A percentile compares a stretch with the other conserved stretches of the same genome.
Evolutionary conservation across 1,140 invertebrate genomes (phyloP).

Genomic region (Drosophila kanapiae): DNA sequence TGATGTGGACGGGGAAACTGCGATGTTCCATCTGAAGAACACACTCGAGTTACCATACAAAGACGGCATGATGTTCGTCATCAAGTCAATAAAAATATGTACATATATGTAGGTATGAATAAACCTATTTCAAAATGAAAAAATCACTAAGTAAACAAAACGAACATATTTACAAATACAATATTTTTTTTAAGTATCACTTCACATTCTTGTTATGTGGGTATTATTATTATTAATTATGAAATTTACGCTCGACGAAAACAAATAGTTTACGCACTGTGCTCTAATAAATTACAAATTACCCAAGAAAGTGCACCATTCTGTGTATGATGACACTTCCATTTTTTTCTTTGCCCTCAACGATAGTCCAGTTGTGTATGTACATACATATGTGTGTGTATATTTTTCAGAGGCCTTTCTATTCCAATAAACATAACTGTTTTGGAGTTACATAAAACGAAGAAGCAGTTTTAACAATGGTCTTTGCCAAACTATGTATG

Average conservation of each 20-base stretch:
- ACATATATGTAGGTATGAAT: background rate
- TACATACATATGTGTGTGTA: conserved; percentile 16
- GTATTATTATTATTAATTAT: background rate
- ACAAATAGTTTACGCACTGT: background rate
- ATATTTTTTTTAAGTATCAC: background rate
- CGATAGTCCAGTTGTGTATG: conserved; percentile 33
- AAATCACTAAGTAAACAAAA: conserved; percentile 8
- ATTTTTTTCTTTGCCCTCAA: conserved; percentile 19
- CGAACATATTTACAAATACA: background rate
- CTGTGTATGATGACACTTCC: conserved; percentile 15
- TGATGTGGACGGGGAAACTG: conserved; percentile 13
- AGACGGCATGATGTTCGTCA: background rate
- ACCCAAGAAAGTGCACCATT: conserved; percentile 1
- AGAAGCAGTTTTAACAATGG: conserved; percentile 13
- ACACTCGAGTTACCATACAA: background rate
- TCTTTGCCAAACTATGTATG: conserved; percentile 7
- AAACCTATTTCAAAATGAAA: background rate
- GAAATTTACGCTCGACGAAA: background rate
- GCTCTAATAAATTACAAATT: background rate
- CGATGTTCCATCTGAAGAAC: conserved; percentile 5
- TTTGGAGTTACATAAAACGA: conserved; percentile 30
- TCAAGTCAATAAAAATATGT: background rate
- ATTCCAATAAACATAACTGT: conserved; percentile 10
- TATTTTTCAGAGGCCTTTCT: conserved; percentile 9
- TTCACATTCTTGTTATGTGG: background rate